phyloP scores from a whole-genome alignment of 92 coral and sea anemone genomes.

The Paragorgia papillata region DNA sequence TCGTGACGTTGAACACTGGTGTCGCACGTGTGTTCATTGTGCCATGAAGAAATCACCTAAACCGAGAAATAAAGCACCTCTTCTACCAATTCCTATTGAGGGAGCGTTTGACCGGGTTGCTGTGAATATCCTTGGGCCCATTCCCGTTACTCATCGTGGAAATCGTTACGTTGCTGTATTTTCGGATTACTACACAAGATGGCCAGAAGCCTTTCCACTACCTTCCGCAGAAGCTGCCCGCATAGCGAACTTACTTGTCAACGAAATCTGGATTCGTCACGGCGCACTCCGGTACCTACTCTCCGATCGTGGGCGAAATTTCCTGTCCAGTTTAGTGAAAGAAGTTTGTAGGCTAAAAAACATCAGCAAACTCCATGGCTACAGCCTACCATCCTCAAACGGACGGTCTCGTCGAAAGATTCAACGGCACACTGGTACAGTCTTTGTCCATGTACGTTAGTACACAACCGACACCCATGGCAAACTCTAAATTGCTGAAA shows the following conservation, averaged over 20 bases:
- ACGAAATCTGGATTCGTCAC: constrained; percentile 44
- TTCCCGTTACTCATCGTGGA: constrained; percentile 52
- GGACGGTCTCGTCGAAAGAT: constrained; percentile 50
- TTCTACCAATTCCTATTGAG: no score
- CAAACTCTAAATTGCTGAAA: no score
- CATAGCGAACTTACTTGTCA: constrained; percentile 41
- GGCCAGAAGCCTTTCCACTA: constrained; percentile 67
- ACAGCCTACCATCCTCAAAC: constrained; percentile 57
- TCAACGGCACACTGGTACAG: constrained; percentile 44
- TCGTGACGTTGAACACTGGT: constrained; percentile 13
- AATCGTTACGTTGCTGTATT: constrained; percentile 54
- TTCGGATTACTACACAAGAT: constrained; percentile 52
- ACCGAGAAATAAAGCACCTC: no score
- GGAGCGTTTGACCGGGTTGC: no score
- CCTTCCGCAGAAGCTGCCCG: constrained; percentile 40
- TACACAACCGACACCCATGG: no score
- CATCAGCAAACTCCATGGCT: background rate
- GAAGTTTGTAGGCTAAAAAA: background rate
- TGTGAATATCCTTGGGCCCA: constrained; percentile 64
- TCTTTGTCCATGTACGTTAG: constrained; percentile 59
- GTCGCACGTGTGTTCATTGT: no score
- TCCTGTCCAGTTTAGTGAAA: background rate
- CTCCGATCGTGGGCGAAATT: no score
- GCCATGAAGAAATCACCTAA: no score
- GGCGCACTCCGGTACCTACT: no score